Evolutionary conservation across 2,113 vertebrate species (phyloP).

Genomic region (Chinchilla lanigera): DNA sequence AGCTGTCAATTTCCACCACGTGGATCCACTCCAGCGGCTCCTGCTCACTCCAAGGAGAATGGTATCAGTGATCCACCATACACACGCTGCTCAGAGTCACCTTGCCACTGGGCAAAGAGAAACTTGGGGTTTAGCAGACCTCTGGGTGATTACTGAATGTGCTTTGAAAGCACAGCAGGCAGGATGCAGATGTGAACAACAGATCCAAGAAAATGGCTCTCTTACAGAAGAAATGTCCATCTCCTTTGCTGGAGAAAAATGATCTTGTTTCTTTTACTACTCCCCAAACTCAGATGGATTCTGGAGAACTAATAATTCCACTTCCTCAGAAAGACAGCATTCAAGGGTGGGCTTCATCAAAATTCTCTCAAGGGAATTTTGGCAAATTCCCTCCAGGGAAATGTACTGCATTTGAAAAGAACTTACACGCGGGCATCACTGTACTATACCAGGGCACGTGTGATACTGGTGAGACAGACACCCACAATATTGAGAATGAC

Average conservation of each 20-base stretch:
- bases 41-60: not conserved
- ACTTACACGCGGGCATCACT: fast-evolving
- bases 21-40: not conserved
- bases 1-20: not conserved
- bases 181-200: not conserved
- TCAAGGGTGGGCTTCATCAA: not conserved
- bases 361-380: not conserved
- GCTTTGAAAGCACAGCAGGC: not conserved
- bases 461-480: fast-evolving
- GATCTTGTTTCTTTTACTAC: not conserved
- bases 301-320: not conserved
- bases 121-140: too few relatives aligned
- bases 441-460: fast-evolving
- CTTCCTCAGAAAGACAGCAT: not conserved
- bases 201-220: not conserved
- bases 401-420: not conserved
- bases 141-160: not conserved
- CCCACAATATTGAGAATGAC: fast-evolving
- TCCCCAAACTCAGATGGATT: not conserved
- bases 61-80: too few relatives aligned
- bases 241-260: not conserved
- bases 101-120: not conserved
- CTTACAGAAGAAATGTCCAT: not conserved
- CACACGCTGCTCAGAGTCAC: too few relatives aligned
- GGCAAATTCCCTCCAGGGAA: not conserved